phyloP scores from a whole-genome alignment of 92 coral and sea anemone species.

The Porites divaricata region DNA sequence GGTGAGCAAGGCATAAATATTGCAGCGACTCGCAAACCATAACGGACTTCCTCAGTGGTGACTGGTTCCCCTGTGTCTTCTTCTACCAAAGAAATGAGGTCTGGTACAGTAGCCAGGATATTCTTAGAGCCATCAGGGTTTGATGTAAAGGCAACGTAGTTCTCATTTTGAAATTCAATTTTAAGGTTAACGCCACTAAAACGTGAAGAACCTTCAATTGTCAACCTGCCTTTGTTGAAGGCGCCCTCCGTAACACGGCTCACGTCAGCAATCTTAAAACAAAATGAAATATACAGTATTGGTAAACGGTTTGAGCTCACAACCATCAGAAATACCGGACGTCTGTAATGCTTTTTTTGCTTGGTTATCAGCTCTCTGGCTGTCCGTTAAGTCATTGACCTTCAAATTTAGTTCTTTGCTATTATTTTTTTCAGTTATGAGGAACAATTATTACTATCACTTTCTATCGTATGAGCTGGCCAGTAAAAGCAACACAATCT shows the following conservation, averaged over 20 bases:
- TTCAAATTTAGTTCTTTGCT: too few species aligned
- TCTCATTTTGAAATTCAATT: slow-evolving; percentile 94
- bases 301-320: neutral
- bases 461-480: too few species aligned
- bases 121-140: slow-evolving; percentile 68
- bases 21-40: slow-evolving; percentile 94
- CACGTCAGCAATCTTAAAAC: slow-evolving; percentile 76
- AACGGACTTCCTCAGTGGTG: slow-evolving; percentile 91
- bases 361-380: too few species aligned
- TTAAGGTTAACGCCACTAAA: slow-evolving; percentile 41
- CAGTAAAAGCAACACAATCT: too few species aligned
- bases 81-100: slow-evolving; percentile 88
- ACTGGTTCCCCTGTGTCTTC: slow-evolving; percentile 89
- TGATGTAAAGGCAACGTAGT: slow-evolving; percentile 70
- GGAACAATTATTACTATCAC: too few species aligned
- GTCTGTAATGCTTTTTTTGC: too few species aligned
- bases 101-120: slow-evolving; percentile 83
- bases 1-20: slow-evolving; percentile 81
- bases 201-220: slow-evolving; percentile 61
- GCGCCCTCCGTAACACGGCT: slow-evolving; percentile 79
- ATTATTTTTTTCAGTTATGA: too few species aligned
- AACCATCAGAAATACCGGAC: too few species aligned
- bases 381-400: too few species aligned
- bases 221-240: slow-evolving; percentile 75
- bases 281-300: neutral